phyloP scores from a whole-genome alignment of 2,888 invertebrate species.

The Cephalotes varians region DNA sequence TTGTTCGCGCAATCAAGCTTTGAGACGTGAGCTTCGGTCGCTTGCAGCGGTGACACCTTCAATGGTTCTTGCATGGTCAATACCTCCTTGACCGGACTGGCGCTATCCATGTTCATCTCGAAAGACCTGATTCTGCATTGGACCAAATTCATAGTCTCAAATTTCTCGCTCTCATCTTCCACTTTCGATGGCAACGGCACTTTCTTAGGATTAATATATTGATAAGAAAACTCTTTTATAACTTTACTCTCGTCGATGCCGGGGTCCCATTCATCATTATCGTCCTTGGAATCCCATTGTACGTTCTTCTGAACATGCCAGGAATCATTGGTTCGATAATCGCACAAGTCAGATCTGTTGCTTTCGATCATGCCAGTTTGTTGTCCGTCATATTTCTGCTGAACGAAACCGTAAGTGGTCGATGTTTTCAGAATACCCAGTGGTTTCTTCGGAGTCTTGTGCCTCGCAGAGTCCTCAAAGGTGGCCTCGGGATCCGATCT shows the following conservation, averaged over 20 bases:
- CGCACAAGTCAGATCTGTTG: conserved; percentile 65
- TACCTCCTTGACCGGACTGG: conserved; percentile 76
- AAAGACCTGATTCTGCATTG: conserved; percentile 82
- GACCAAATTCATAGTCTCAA: conserved; percentile 77
- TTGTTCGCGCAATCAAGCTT: conserved; percentile 77
- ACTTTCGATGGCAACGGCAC: neutral
- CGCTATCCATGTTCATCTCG: conserved; percentile 75
- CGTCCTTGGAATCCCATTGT: conserved; percentile 78
- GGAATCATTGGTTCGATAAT: conserved; percentile 73
- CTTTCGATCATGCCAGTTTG: conserved; percentile 34
- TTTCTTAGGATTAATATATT: conserved; percentile 82
- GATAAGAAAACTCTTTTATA: conserved; percentile 85
- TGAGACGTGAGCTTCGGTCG: conserved; percentile 85
- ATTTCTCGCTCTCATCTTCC: conserved; percentile 1
- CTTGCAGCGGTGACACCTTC: conserved; percentile 83
- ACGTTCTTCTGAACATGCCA: conserved; percentile 80
- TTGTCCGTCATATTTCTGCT: conserved; percentile 56
- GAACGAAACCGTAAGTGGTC: conserved; percentile 70
- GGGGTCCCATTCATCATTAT: conserved; percentile 80
- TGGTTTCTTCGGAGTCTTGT: conserved; percentile 74
- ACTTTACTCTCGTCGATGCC: conserved; percentile 83
- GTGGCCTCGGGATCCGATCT: conserved; percentile 51
- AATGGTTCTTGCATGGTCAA: conserved; percentile 85
- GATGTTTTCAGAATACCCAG: conserved; percentile 80
- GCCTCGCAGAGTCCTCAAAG: conserved; percentile 46